phyloP scores from a whole-genome alignment of 1,140 invertebrate species.

The Drosophila nigrodunni region DNA sequence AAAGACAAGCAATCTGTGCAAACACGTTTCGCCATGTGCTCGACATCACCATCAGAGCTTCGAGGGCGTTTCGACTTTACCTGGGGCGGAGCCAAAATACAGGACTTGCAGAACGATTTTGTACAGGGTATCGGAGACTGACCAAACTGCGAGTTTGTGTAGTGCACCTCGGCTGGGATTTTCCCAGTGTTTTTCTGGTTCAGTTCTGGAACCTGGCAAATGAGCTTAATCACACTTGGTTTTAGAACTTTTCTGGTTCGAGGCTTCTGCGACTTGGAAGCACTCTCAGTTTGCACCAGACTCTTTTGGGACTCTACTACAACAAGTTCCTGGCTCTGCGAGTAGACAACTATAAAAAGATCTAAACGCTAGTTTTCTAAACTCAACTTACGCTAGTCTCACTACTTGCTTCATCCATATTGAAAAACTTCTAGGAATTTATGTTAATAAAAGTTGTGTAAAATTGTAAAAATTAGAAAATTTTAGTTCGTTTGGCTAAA shows the following conservation, averaged over 20 bases:
- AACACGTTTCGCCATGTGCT: neutral
- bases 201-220: slow-evolving; percentile 29
- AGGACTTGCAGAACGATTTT: neutral
- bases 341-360: no score
- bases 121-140: neutral
- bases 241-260: neutral
- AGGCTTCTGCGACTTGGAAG: neutral
- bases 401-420: no score
- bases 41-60: no score
- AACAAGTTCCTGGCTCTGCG: no score
- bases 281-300: neutral
- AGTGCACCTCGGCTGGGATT: slow-evolving; percentile 29
- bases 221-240: slow-evolving; percentile 11
- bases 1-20: neutral
- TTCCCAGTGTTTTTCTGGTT: neutral
- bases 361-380: no score
- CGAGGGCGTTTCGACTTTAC: no score
- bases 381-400: no score
- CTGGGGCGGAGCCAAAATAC: neutral
- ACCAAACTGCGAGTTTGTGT: slow-evolving; percentile 29
- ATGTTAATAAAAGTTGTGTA: no score
- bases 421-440: no score
- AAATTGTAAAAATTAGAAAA: neutral
- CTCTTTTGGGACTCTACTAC: neutral
- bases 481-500: neutral